Evolutionary conservation across 2,113 vertebrate genomes (phyloP).

Genomic region (Athene cunicularia): DNA sequence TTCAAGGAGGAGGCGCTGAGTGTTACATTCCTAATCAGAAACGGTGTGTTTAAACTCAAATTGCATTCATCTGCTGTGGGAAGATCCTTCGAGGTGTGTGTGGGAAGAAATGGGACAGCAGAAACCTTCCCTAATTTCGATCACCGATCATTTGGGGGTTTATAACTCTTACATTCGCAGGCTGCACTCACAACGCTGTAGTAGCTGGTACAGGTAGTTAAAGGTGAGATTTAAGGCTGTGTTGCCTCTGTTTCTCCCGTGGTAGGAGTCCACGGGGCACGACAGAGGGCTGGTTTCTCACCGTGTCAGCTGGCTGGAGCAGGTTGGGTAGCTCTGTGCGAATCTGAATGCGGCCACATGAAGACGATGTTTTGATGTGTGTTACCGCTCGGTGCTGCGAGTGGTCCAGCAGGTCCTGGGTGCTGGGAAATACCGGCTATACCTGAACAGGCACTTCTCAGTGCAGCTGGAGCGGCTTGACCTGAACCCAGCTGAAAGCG

Average conservation of each 20-base stretch:
- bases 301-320: not conserved
- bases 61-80: not conserved
- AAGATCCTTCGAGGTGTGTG: not conserved
- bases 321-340: not conserved
- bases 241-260: not conserved
- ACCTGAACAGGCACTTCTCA: slow-evolving; percentile 19
- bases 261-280: not conserved
- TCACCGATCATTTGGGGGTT: rapidly evolving
- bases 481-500: not conserved
- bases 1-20: not conserved
- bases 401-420: slow-evolving; percentile 4
- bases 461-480: not conserved
- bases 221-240: not conserved
- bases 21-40: not conserved
- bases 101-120: not conserved
- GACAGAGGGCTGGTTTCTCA: not conserved
- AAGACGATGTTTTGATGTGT: not conserved
- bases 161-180: rapidly evolving
- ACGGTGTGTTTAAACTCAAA: not conserved
- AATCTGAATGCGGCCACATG: not conserved
- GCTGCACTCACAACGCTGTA: rapidly evolving
- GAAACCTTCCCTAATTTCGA: rapidly evolving
- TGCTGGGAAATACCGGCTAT: slow-evolving; percentile 43
- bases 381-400: not conserved
- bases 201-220: not conserved